A percentile compares a stretch with the other conserved stretches of the same genome.
Conservation (phyloP, 2,113 vertebrate species). For the Nothoprocta perdicaria region DNA sequence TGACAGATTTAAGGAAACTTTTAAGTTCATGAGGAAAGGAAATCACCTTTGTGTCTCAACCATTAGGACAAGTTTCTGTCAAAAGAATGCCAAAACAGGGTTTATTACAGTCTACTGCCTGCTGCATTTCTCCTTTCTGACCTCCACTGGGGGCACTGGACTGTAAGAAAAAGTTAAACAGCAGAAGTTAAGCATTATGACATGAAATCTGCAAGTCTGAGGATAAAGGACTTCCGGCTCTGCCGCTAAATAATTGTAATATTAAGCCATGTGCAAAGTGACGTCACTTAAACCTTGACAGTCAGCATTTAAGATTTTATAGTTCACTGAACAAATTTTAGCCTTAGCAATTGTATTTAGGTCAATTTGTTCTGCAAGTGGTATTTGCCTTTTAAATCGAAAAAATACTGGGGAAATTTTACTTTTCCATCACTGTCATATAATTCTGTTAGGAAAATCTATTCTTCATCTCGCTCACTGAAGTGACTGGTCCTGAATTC, state of each 20-base stretch:
- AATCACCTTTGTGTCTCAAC: neutral
- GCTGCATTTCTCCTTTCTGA: neutral
- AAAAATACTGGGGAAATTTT: neutral
- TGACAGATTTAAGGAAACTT: neutral
- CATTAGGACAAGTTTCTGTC: neutral
- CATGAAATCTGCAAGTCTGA: neutral
- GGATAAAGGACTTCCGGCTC: neutral
- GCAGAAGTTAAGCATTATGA: neutral
- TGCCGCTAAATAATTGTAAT: neutral
- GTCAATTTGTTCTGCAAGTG: accelerated
- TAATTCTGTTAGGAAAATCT: neutral
- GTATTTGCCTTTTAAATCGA: neutral
- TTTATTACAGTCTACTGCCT: neutral
- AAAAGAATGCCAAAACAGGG: neutral
- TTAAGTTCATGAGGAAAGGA: neutral
- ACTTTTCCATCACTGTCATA: neutral
- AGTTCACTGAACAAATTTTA: neutral
- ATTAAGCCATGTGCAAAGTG: neutral
- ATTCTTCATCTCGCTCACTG: neutral
- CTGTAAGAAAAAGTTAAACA: neutral
- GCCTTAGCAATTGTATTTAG: neutral
- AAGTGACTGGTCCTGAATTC: neutral
- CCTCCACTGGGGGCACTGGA: neutral
- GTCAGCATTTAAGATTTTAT: neutral
- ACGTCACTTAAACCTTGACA: neutral